Conservation (phyloP, 2,888 invertebrate species). For the Agonopterix alstromeriana region DNA sequence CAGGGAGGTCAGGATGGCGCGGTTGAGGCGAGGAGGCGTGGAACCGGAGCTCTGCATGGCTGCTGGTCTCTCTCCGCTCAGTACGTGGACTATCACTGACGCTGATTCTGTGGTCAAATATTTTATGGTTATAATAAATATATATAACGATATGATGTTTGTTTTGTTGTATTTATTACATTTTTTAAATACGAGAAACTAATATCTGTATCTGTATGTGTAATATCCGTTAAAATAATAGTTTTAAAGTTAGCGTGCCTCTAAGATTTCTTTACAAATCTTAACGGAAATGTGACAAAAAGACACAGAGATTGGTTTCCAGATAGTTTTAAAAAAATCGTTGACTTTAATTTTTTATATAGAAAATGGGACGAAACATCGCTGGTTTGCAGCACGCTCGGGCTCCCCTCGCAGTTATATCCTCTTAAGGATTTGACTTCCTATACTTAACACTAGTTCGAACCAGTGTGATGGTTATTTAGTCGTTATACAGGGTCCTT, state of each 20-base stretch:
- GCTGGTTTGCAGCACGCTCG: too few species aligned
- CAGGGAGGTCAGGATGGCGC: slow-evolving; percentile 43
- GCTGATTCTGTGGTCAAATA: slow-evolving; percentile 79
- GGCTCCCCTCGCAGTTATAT: too few species aligned
- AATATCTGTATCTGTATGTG: not conserved
- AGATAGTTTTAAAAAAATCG: too few species aligned
- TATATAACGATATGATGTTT: not conserved
- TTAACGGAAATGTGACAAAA: not conserved
- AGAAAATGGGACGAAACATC: too few species aligned
- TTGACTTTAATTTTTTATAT: too few species aligned
- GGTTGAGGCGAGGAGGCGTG: slow-evolving; percentile 45
- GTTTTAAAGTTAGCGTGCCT: not conserved
- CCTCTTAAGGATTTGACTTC: too few species aligned
- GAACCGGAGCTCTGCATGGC: slow-evolving; percentile 78
- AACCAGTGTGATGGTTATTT: too few species aligned
- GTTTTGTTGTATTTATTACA: too few species aligned
- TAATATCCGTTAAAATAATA: not conserved
- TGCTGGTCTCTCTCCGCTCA: slow-evolving; percentile 84
- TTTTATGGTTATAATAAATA: not conserved
- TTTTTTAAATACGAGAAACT: too few species aligned
- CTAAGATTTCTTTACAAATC: not conserved
- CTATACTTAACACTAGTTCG: too few species aligned
- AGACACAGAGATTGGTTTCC: too few species aligned
- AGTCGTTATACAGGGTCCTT: too few species aligned
- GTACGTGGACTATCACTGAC: slow-evolving; percentile 88